A percentile compares a stretch with the other conserved stretches of the same genome.
phyloP scores from a whole-genome alignment of 1,140 invertebrate species.

The Mylabris phalerata region DNA sequence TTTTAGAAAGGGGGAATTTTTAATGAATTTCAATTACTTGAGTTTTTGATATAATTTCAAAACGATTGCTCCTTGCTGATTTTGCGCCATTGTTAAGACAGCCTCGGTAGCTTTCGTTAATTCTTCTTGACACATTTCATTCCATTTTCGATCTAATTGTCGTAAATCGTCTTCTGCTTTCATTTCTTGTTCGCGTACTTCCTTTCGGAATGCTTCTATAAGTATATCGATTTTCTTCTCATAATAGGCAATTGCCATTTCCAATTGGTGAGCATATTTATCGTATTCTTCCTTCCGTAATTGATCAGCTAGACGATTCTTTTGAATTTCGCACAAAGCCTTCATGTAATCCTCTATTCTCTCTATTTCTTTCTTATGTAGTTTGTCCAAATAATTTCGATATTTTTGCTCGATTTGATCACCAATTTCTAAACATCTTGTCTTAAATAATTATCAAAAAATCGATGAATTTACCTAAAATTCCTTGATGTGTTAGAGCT shows the following conservation, averaged over 20 bases:
- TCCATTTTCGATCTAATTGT: neutral
- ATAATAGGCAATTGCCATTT: constrained; percentile 3
- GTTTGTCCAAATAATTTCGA: constrained; percentile 25
- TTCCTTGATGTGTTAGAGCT: constrained; percentile 42
- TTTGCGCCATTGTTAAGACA: neutral
- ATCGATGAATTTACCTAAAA: constrained; percentile 35
- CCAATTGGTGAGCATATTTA: constrained; percentile 8
- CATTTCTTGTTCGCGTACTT: neutral
- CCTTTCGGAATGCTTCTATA: neutral
- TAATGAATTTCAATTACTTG: constrained; percentile 8
- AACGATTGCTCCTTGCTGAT: too few species aligned
- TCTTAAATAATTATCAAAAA: constrained; percentile 8
- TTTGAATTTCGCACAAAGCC: constrained; percentile 25
- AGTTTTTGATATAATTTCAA: constrained; percentile 22
- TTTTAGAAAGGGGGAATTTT: too few species aligned
- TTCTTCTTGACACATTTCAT: constrained; percentile 7
- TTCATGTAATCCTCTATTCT: constrained; percentile 19
- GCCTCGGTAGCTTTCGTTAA: constrained; percentile 12
- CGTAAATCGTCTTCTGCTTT: neutral
- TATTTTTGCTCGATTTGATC: constrained; percentile 33
- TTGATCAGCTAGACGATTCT: constrained; percentile 22
- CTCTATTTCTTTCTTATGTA: constrained; percentile 31
- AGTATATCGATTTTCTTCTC: constrained; percentile 5
- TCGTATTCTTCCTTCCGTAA: constrained; percentile 13
- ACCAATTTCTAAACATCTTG: constrained; percentile 30